These are phyloP conservation scores for Ectobius pallidus DNA, from an alignment of 2,888 invertebrate species.

Conservation along the genomic window DNA sequence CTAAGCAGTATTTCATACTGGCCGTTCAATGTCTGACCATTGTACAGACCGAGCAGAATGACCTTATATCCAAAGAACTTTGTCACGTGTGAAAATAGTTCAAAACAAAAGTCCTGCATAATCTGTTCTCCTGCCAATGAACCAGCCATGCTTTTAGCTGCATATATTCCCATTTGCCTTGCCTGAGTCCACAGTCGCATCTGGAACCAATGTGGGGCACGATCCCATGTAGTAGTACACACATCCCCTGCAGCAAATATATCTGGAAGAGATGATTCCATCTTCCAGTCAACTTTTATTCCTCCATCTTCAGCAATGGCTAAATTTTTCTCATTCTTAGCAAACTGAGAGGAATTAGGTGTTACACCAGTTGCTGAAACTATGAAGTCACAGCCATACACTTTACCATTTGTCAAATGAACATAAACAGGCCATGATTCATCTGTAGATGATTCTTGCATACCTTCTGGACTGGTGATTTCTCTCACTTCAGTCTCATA, in stretches of 20 bases:
- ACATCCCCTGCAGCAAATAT: constrained; percentile 97
- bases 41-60: constrained; percentile 87
- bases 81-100: constrained; percentile 96
- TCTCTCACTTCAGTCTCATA: constrained; percentile 54
- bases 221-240: constrained; percentile 80
- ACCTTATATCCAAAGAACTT: constrained; percentile 94
- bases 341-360: constrained; percentile 60
- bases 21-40: constrained; percentile 84
- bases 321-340: constrained; percentile 51
- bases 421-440: constrained; percentile 73
- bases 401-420: constrained; percentile 72
- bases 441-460: constrained; percentile 50
- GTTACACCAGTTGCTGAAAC: constrained; percentile 95
- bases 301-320: constrained; percentile 75
- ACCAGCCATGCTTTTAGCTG: constrained; percentile 86
- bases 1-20: constrained; percentile 84
- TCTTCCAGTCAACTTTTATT: constrained; percentile 80
- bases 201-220: constrained; percentile 87
- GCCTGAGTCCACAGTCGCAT: constrained; percentile 99
- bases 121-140: constrained; percentile 65
- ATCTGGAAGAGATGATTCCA: constrained; percentile 77
- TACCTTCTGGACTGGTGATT: constrained; percentile 50
- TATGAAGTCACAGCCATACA: constrained; percentile 84
- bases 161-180: constrained; percentile 94
- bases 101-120: constrained; percentile 94